Evolutionary conservation across 2,797 vertebrate species (phyloP).

Genomic region (Spea hammondii): DNA sequence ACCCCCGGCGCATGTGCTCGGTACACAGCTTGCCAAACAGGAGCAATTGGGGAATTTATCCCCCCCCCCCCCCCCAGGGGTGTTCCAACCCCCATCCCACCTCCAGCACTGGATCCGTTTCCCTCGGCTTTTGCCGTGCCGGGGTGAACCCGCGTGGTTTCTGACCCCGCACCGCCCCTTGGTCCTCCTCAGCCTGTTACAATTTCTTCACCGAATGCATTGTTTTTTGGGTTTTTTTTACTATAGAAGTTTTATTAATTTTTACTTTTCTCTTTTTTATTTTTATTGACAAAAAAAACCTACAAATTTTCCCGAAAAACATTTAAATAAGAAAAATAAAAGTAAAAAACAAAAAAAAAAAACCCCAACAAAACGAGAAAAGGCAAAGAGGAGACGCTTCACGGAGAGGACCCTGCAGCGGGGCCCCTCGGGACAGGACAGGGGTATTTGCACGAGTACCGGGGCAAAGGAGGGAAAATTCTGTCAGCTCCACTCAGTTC

Average conservation of each 20-base stretch:
- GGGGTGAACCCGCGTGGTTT: too few relatives aligned
- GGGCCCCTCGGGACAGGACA: neutral
- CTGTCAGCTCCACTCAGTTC: neutral
- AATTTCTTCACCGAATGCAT: too few relatives aligned
- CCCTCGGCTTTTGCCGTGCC: too few relatives aligned
- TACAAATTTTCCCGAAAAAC: slow-evolving; percentile 42
- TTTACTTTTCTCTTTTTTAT: slow-evolving; percentile 34
- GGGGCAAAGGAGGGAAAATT: neutral
- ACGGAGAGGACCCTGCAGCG: neutral
- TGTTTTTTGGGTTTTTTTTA: neutral
- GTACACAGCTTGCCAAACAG: too few relatives aligned
- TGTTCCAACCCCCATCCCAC: too few relatives aligned
- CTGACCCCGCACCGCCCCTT: too few relatives aligned
- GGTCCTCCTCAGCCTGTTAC: neutral
- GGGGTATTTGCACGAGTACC: neutral
- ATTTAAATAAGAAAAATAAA: slow-evolving; percentile 44
- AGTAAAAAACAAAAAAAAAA: slow-evolving; percentile 1
- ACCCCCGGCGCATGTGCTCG: too few relatives aligned
- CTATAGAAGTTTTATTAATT: slow-evolving; percentile 43
- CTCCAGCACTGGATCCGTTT: too few relatives aligned
- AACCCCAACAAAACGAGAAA: neutral
- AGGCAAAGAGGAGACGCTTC: neutral
- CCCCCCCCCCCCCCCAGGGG: too few relatives aligned
- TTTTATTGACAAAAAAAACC: slow-evolving; percentile 38
- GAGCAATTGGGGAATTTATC: too few relatives aligned